Percentiles rank a stretch among this genome's conserved stretches.
Conservation (phyloP, 2,113 vertebrate species). For the Tupaia chinensis region DNA sequence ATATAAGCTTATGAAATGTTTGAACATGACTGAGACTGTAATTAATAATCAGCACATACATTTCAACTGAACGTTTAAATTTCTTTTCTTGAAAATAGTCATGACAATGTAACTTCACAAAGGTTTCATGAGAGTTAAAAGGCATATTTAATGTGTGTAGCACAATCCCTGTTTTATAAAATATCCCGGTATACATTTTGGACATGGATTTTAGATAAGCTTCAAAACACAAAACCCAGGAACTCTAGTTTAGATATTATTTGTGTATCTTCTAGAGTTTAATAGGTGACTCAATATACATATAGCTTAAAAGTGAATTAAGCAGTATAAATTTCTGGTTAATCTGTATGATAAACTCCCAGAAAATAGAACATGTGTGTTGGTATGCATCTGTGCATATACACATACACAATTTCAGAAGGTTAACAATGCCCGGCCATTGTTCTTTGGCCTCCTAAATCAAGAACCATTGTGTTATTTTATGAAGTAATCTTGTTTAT, state of each 20-base stretch:
- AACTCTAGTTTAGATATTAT: neutral
- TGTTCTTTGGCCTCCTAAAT: neutral
- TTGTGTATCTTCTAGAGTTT: neutral
- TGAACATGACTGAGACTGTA: neutral
- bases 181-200: neutral
- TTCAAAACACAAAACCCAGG: neutral
- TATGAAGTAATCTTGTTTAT: conserved; percentile 1
- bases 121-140: neutral
- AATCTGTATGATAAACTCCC: neutral
- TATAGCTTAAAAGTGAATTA: neutral
- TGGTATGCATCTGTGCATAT: neutral
- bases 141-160: neutral
- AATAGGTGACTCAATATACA: neutral
- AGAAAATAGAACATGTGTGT: neutral
- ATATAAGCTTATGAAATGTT: neutral
- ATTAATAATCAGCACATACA: neutral
- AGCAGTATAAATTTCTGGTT: neutral
- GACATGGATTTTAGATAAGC: neutral
- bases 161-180: neutral
- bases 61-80: neutral
- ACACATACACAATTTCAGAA: neutral
- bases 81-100: neutral
- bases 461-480: neutral
- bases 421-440: neutral
- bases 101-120: neutral